Evolutionary conservation across 53 echinoderm and acorn worm genomes (phyloP), one percentile per base, ranked within the genome.

Genomic region (Astropecten irregularis): DNA sequence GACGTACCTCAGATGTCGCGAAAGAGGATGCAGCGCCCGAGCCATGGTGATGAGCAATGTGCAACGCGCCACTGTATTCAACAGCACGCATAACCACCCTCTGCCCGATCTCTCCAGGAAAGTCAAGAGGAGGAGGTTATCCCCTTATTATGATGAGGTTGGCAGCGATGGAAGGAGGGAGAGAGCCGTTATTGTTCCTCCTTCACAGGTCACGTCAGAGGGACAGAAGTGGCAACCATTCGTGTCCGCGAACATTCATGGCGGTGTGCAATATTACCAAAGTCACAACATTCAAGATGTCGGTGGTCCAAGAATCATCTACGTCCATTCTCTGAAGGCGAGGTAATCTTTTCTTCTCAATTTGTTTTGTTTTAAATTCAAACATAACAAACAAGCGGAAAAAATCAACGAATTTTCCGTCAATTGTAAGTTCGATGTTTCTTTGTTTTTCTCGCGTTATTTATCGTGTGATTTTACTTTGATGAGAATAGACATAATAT

Each of bases 1-100:
- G 62, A 62, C 60, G n/a, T 79, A 79, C 44, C 62, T 79, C 29
- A 26, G 79, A 11, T 79, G 79, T 46, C 61, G 79, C 47, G 59
- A 79, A 39, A 26, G 79, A 29, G 79, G 60, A 2, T 79, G 79
- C 31, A 29, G 44, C 47, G 79, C 79, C 19, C 79, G 79, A 0
- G 79, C 79, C 11, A 79, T 79, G 79, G 56, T 79, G 16, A 62
- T 46, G 33, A 61, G 22, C 62, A 42, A 79, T 48, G 61, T 79
- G 26, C 42, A 25, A 20, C 42, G 62, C 8, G 79, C 79, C 47
- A 79, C 79, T 32, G 61, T 79, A 14, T 79, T 79, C 63, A 79
- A 79, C 44, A 61, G 32, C 49, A 29, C 47, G 11, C 79, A 79
- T 62, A 79, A 31, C 47, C 79, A 79, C 48, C 44, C 62, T 44